Evolutionary conservation across 2,888 invertebrate genomes (phyloP), one percentile per base, ranked within the genome.

Genomic region (Tuberolachnus salignus): DNA sequence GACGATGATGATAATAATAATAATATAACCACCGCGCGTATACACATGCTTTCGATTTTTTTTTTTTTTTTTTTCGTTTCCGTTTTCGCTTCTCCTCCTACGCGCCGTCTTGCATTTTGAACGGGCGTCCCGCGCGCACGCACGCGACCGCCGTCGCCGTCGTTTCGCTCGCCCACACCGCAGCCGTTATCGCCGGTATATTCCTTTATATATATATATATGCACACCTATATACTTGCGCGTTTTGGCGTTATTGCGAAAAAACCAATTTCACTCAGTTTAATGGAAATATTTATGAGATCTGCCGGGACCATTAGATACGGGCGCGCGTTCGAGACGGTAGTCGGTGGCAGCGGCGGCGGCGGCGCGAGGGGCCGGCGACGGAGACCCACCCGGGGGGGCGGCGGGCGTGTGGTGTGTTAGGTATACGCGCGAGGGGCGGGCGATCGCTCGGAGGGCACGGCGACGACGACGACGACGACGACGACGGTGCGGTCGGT

Each of bases 211-310:
- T 63, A 64, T 53, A 61, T 71, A 61, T 14, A 19, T 23, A 14
- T 46, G 16, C 67, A 57, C n/a, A 19, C 26, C n/a, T 51, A 6
- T 61, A 21, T 53, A 42, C 14, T 8, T 21, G 55, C 26, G 26
- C 19, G 57, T 75, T 75, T 59, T 49, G 67, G 59, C 78, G 67
- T 78, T 78, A 69, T 78, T 69, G 78, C 67, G 16, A 59, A 70
- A 71, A 78, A 78, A 78, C 78, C 78, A 78, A 78, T 78, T 78
- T 78, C 78, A 78, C 78, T 69, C 67, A 21, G 78, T 78, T 78
- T 78, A 78, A 78, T 78, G 78, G 78, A 78, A 78, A 78, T 78
- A 78, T 78, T 78, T 78, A 78, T 78, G 78, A 78, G 78, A 78
- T 78, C 78, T 67, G 57, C 78, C 78, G 59, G 67, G 49, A 59